Conservation (phyloP, 2,888 invertebrate genomes). For the Brachypterus glaber region DNA sequence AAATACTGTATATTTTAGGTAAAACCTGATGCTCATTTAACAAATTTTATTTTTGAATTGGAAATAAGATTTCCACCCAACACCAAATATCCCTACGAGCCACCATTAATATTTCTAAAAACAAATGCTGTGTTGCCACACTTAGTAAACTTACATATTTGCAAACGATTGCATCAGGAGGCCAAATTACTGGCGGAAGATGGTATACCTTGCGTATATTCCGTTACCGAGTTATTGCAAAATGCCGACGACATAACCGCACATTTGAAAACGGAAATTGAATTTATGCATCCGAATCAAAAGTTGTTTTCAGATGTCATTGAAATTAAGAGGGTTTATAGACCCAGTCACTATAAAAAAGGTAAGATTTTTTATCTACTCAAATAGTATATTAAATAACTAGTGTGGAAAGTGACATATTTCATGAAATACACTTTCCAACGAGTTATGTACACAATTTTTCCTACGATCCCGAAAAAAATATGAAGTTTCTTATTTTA, state of each 20-base stretch:
- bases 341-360: constrained; percentile 57
- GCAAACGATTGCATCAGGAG: constrained; percentile 57
- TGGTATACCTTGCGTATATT: constrained; percentile 64
- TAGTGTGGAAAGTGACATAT: too few relatives aligned
- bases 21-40: constrained; percentile 34
- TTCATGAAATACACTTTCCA: too few relatives aligned
- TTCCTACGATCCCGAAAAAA: too few relatives aligned
- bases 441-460: too few relatives aligned
- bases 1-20: too few relatives aligned
- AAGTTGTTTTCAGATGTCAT: constrained; percentile 34
- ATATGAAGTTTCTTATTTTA: too few relatives aligned
- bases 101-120: constrained; percentile 62
- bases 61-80: constrained; percentile 66
- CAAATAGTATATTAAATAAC: too few relatives aligned
- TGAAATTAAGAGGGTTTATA: constrained; percentile 22
- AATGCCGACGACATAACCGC: constrained; percentile 57
- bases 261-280: constrained; percentile 50
- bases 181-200: constrained; percentile 54
- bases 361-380: too few relatives aligned
- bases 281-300: constrained; percentile 52
- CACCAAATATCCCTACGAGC: constrained; percentile 63
- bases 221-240: constrained; percentile 59
- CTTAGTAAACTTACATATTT: constrained; percentile 55
- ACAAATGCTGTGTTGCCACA: constrained; percentile 55
- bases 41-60: constrained; percentile 49